Percentiles rank a stretch among this genome's conserved stretches.
Conservation (phyloP, 2,113 vertebrate species). For the Sisor rabdophorus region DNA sequence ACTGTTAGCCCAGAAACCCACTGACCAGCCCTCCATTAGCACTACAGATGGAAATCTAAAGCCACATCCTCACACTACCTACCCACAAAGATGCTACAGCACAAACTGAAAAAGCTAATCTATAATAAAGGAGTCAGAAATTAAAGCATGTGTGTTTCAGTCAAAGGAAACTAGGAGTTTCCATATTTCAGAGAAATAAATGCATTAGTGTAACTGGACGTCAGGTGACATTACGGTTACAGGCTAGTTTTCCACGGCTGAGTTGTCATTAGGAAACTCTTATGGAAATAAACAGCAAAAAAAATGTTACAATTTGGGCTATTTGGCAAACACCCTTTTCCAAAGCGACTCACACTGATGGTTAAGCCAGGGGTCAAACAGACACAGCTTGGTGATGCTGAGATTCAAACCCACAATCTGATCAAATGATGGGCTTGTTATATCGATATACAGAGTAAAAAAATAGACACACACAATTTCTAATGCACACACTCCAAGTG, state of each 20-base stretch:
- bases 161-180: not conserved
- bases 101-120: constrained; percentile 14
- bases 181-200: not conserved
- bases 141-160: not conserved
- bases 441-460: not conserved
- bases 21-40: constrained; percentile 25
- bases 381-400: too few species aligned
- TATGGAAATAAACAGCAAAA: too few species aligned
- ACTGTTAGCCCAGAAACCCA: not conserved
- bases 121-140: constrained; percentile 21
- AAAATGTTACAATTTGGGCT: too few species aligned
- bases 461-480: not conserved
- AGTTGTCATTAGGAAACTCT: too few species aligned
- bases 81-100: constrained; percentile 18
- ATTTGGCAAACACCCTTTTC: too few species aligned
- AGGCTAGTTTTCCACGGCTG: too few species aligned
- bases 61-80: constrained; percentile 40
- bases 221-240: too few species aligned
- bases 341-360: too few species aligned
- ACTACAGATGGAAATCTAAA: not conserved
- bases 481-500: not conserved
- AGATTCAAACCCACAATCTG: too few species aligned
- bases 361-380: too few species aligned
- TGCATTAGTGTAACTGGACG: not conserved
- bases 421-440: not conserved